Base-by-base conservation (phyloP, 2,888 invertebrate species). In the Pomacea canaliculata region DNA sequence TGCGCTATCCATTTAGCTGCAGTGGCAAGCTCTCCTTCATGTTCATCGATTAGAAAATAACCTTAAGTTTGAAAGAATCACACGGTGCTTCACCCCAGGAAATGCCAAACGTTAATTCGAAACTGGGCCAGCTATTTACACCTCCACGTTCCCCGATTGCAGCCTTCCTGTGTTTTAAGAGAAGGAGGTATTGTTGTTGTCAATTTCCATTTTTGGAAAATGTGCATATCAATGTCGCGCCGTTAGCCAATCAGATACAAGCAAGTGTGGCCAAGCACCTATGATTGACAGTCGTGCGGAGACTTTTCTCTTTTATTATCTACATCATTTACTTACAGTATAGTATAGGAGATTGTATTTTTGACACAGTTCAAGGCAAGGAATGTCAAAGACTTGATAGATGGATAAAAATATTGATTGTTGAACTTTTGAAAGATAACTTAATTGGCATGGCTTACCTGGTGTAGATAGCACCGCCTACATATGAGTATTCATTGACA, bases 131-230 rank as follows among this genome's bases (percentile, higher is more conserved):
- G 60, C 68, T 46, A 56, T 59, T 68, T 19, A 63, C 74, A 69
- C 74, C 74, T 74, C 69, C 59, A 68, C 46, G 59, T 62, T 67
- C 68, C 74, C 27, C 48, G 51, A 46, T 49, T 49, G 23, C 69
- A 60, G 67, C 49, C 48, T n/a, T 69, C 60, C 69, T 74, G 74
- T 63, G 74, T 69, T 73, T 37, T 69, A 60, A 37, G 48, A 74
- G 68, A 74, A 68, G 74, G 69, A 74, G 74, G 63, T 74, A 68
- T 74, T 74, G 74, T 74, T 74, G 74, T 74, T 74, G 74, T 74
- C 74, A 59, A 74, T 74, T 74, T 74, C 74, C 74, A 74, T 74
- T 74, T 74, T 74, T 74, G 74, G 74, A 74, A 74, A 74, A 67
- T 74, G 68, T 68, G 74, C 60, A 68, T 68, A 74, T 74, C 74